Evolutionary conservation across 2,113 vertebrate species (phyloP).

Genomic region (Cheilinus undulatus): DNA sequence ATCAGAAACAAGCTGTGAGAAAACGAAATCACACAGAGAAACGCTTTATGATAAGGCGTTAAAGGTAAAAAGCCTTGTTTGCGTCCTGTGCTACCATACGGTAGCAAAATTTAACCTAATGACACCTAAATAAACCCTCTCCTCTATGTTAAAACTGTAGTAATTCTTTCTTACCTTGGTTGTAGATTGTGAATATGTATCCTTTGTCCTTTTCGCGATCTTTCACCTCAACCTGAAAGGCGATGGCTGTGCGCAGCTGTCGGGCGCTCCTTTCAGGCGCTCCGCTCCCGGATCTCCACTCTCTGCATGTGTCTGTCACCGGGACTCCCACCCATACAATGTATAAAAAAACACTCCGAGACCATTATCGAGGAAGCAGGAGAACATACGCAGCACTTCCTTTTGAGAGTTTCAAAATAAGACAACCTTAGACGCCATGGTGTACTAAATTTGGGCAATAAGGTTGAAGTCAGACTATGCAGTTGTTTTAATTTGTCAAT

Average conservation of each 20-base stretch:
- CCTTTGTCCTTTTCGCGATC: conserved; percentile 6
- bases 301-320: conserved; percentile 38
- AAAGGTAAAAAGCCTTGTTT: background rate
- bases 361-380: background rate
- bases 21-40: too few species aligned
- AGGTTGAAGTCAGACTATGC: too few species aligned
- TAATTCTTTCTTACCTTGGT: conserved; percentile 17
- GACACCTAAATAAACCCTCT: background rate
- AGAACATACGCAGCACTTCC: conserved; percentile 5
- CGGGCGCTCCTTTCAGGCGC: conserved; percentile 30
- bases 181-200: background rate
- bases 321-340: conserved; percentile 9
- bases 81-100: conserved; percentile 25
- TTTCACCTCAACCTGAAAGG: conserved; percentile 13
- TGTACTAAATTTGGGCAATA: too few species aligned
- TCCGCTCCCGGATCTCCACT: conserved; percentile 57
- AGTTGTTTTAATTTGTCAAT: too few species aligned
- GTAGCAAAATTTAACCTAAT: background rate
- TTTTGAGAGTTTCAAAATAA: conserved; percentile 42
- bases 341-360: too few species aligned
- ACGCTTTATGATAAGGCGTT: background rate
- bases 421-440: too few species aligned
- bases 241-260: conserved; percentile 30
- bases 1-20: too few species aligned
- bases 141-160: background rate